Conservation (phyloP, 2,888 invertebrate species). For the Agrotis puta region DNA sequence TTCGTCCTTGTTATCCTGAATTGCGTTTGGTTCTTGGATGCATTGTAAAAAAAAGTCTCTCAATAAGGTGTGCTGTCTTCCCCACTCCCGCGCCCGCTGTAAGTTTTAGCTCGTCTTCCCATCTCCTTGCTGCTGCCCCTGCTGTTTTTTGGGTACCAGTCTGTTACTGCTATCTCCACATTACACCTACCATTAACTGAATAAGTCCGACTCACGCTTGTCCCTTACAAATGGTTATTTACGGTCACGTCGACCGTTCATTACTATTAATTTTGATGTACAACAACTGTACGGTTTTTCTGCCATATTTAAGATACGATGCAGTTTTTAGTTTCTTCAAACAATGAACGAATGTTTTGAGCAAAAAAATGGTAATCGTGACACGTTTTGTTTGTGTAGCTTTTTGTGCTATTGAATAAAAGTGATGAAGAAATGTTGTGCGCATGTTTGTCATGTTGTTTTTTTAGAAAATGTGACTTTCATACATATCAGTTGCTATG, state of each 20-base stretch:
- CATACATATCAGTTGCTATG: background rate
- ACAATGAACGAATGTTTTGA: constrained; percentile 40
- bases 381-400: constrained; percentile 2
- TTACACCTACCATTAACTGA: too few species aligned
- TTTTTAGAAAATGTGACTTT: constrained; percentile 16
- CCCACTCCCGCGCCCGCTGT: too few species aligned
- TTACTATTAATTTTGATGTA: constrained; percentile 47
- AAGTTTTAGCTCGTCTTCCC: too few species aligned
- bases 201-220: constrained; percentile 25
- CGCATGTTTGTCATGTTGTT: background rate
- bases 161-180: too few species aligned
- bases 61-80: too few species aligned
- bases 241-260: constrained; percentile 22
- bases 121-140: too few species aligned
- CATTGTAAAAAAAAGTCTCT: too few species aligned
- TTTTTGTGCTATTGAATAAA: constrained; percentile 40
- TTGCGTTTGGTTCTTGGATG: too few species aligned
- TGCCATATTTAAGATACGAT: constrained; percentile 10
- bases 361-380: constrained; percentile 14
- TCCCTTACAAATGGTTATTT: constrained; percentile 24
- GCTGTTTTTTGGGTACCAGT: too few species aligned
- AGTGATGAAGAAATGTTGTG: constrained; percentile 19
- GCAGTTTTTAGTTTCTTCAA: constrained; percentile 23
- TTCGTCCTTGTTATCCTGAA: too few species aligned
- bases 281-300: constrained; percentile 42